These are phyloP conservation scores for Patiria miniata DNA, from an alignment of 35 echinoderm and acorn worm genomes.

Conservation along the genomic window DNA sequence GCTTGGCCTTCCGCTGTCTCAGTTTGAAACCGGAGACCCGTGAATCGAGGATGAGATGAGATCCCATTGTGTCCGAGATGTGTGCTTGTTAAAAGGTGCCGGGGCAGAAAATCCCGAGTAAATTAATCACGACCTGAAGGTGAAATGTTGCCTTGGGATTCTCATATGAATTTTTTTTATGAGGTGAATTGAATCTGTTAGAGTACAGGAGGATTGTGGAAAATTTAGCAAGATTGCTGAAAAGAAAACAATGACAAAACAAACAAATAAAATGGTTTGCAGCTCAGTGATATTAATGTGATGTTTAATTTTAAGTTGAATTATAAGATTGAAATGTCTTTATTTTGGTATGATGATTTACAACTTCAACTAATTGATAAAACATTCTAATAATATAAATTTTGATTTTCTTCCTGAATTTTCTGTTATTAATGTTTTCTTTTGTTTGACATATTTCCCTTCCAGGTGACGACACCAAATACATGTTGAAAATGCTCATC, in stretches of 20 bases:
- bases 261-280: no score
- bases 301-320: no score
- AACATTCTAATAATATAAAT: neutral
- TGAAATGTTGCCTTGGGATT: no score
- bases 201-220: neutral
- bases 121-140: neutral
- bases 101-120: neutral
- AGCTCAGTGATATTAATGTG: no score
- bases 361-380: no score
- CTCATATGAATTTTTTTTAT: no score
- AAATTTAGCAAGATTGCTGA: neutral
- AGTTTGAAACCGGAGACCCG: conserved; percentile 19
- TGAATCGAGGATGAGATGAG: neutral
- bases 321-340: no score
- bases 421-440: neutral
- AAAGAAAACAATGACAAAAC: no score
- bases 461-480: conserved; percentile 90
- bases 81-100: conserved; percentile 13
- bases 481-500: conserved; percentile 94
- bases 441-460: no score
- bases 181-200: no score
- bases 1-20: neutral
- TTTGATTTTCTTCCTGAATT: neutral
- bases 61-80: neutral
- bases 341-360: no score